Conservation (phyloP, 2,888 invertebrate genomes). For the Drosophila fulvimacula region DNA sequence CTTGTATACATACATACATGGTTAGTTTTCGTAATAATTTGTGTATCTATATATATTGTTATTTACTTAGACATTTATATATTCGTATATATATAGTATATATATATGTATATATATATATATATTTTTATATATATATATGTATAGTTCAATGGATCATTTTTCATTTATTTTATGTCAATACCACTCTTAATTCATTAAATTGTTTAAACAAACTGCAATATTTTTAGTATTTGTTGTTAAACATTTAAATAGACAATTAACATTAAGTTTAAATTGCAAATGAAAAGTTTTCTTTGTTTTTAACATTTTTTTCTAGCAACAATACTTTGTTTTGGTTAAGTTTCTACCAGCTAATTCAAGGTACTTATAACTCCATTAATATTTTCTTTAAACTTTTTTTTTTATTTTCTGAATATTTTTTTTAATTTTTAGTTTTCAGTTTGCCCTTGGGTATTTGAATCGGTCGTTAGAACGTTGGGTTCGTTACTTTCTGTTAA, state of each 20-base stretch:
- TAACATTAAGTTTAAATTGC: constrained; percentile 41
- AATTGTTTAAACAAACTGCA: constrained; percentile 12
- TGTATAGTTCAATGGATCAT: constrained; percentile 79
- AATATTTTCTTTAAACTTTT: constrained; percentile 47
- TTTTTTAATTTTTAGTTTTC: constrained; percentile 11
- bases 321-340: constrained; percentile 49
- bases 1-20: constrained; percentile 33
- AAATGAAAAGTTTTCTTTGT: constrained; percentile 24
- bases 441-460: constrained; percentile 11
- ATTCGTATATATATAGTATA: constrained; percentile 13
- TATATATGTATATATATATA: constrained; percentile 38
- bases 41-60: constrained; percentile 22
- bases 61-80: constrained; percentile 22
- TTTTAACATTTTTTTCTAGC: constrained; percentile 29
- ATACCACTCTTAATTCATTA: constrained; percentile 60
- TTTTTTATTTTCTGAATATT: constrained; percentile 19
- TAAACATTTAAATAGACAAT: constrained; percentile 60
- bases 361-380: constrained; percentile 85
- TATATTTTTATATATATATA: constrained; percentile 67
- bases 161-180: constrained; percentile 31
- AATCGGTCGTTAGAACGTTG: constrained; percentile 48
- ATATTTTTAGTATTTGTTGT: constrained; percentile 14
- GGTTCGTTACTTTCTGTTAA: constrained; percentile 51
- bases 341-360: constrained; percentile 81
- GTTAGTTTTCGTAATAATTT: background rate